Base-by-base conservation (phyloP, 2,797 vertebrate species). In the Sebastes reedi region DNA sequence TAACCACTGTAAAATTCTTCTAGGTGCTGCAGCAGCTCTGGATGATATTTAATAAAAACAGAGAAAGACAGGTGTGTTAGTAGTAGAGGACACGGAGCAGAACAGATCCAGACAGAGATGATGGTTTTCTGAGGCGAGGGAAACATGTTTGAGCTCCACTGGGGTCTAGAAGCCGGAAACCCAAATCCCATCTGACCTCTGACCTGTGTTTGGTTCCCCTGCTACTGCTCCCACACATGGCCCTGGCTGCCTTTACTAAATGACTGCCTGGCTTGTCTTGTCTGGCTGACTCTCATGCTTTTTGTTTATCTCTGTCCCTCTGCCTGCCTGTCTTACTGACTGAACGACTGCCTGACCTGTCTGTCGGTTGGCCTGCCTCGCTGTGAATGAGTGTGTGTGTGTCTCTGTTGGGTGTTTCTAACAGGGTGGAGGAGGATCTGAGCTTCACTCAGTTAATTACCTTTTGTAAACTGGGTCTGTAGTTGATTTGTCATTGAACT, bases 201-300 rank as follows among this genome's bases (percentile, higher is more conserved):
- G 91, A 92, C 92, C 94, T 86, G 59, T 65, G 77, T 79, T 81
- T 89, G 87, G 88, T 89, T 90, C 77, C 80, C 25, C 78, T 88
- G 93, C 93, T 94, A 93, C 92, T 89, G 90, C 90, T 92, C 75
- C 87, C 91, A 94, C 93, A 95, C 89, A 72, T 91, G 90, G 79
- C 87, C 77, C 61, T 64, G 67, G 14, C 75, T 78, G 78, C 52
- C 58, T 77, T 83, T 7, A 71, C 85, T 87, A 80, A 83, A 84
- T 81, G 80, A 84, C 72, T 72, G 16, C 36, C 68, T 71, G 54
- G 76, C 82, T 83, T 83, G 80, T 83, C 77, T 78, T 81, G 50
- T 86, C 81, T 69, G 67, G 10, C 22, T 52, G 32, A 59, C 30
- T 87, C 42, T 66, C 42, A 34, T 80, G 30, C 68, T 67, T 75